Conservation (phyloP, 2,888 invertebrate genomes). For the Caenorhabditis uteleia region DNA sequence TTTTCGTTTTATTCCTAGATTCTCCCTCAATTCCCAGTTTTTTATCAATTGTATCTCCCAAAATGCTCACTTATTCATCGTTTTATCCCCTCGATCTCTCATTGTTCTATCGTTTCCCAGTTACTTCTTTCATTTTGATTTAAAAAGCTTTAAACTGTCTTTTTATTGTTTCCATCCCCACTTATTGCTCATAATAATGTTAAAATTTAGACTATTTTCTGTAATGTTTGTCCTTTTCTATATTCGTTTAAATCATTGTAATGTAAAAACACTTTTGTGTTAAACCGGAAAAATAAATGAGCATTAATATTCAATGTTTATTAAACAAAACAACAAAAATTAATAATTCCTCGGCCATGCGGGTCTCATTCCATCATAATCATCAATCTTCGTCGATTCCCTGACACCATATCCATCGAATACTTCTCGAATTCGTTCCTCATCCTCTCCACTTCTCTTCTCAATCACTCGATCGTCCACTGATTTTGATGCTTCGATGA, state of each 20-base stretch:
- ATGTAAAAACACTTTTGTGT: conserved; percentile 1
- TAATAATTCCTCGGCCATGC: conserved; percentile 53
- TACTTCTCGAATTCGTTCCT: conserved; percentile 9
- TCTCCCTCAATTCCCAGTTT: too few species aligned
- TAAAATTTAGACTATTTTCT: not conserved
- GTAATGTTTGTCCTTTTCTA: not conserved
- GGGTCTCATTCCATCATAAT: conserved; percentile 55
- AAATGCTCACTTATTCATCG: too few species aligned
- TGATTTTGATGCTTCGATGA: conserved; percentile 1
- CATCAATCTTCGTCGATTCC: conserved; percentile 24
- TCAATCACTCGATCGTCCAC: not conserved
- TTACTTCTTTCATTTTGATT: too few species aligned
- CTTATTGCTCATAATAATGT: not conserved
- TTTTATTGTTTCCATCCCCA: too few species aligned
- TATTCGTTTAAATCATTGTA: conserved; percentile 2
- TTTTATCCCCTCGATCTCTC: too few species aligned
- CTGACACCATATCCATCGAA: conserved; percentile 39
- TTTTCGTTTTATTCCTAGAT: too few species aligned
- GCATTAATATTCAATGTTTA: too few species aligned
- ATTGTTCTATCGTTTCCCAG: too few species aligned
- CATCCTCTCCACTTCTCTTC: not conserved
- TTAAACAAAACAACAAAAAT: conserved; percentile 12
- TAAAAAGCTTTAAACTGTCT: too few species aligned
- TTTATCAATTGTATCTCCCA: too few species aligned
- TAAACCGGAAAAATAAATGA: too few species aligned